Conservation (phyloP, 1,140 invertebrate genomes). For the Arion vulgaris region DNA sequence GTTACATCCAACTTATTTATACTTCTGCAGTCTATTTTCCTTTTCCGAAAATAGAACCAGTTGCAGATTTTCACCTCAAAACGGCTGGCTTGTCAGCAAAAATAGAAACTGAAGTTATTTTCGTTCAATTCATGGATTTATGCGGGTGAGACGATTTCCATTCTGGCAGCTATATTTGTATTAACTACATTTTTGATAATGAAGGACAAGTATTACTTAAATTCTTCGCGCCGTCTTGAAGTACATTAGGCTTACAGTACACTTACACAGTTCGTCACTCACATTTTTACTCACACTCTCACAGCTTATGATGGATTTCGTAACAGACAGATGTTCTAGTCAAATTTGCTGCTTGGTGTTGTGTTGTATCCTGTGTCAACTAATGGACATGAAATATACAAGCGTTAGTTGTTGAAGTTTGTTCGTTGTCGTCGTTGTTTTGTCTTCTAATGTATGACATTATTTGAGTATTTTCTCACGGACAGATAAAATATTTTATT, state of each 20-base stretch:
- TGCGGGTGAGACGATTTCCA: constrained; percentile 49
- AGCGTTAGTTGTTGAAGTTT: not conserved
- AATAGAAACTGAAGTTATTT: constrained; percentile 58
- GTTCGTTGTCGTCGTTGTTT: not conserved
- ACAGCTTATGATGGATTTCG: not conserved
- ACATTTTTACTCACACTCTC: no score
- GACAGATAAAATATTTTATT: no score
- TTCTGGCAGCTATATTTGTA: constrained; percentile 44
- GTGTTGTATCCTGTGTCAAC: not conserved
- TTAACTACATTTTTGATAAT: constrained; percentile 34
- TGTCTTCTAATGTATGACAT: no score
- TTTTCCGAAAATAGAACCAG: constrained; percentile 56
- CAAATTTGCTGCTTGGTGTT: not conserved
- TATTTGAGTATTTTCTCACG: no score
- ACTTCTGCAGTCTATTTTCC: constrained; percentile 48
- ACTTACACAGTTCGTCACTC: not conserved
- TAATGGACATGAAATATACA: not conserved
- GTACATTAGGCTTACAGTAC: constrained; percentile 4
- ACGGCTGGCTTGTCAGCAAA: constrained; percentile 48
- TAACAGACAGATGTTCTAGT: not conserved
- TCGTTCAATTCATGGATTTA: constrained; percentile 58
- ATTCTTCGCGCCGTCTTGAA: constrained; percentile 21
- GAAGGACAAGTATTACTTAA: constrained; percentile 28
- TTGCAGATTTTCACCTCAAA: constrained; percentile 51
- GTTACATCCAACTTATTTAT: constrained; percentile 41